Evolutionary conservation across 2,113 vertebrate genomes (phyloP).

Genomic region (Danionella cerebrum): DNA sequence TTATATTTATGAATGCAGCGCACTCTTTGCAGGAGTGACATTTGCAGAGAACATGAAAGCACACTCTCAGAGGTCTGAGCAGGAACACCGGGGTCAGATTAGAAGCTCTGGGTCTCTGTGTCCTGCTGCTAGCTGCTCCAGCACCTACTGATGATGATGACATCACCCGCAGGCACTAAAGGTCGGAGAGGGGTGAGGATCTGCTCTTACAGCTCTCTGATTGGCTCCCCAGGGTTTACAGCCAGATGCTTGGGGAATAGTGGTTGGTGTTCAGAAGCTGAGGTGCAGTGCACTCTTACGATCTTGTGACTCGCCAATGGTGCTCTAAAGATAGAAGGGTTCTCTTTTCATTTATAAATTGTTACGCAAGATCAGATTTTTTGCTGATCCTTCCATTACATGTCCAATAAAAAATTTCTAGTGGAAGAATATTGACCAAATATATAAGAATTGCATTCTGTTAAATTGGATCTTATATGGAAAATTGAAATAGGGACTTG

Average conservation of each 20-base stretch:
- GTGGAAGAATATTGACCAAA: too few relatives aligned
- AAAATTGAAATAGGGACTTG: too few relatives aligned
- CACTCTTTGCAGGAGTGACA: conserved; percentile 25
- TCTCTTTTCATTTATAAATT: neutral
- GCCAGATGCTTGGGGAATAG: conserved; percentile 4
- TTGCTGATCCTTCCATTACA: neutral
- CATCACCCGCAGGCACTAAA: conserved; percentile 31
- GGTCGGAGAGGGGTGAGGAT: conserved; percentile 46
- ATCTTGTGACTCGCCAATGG: neutral
- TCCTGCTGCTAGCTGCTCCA: conserved; percentile 24
- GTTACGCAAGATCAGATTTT: neutral
- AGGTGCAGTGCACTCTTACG: neutral
- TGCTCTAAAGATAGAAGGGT: neutral
- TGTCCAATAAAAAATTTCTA: too few relatives aligned
- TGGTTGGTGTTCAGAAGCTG: neutral
- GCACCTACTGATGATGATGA: conserved; percentile 35
- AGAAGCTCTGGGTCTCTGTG: conserved; percentile 16
- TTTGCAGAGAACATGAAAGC: conserved; percentile 38
- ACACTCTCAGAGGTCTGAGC: conserved; percentile 2
- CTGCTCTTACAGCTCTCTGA: conserved; percentile 27
- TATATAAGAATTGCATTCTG: too few relatives aligned
- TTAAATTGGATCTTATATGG: too few relatives aligned
- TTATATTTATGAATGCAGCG: conserved; percentile 3
- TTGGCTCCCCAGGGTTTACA: conserved; percentile 25
- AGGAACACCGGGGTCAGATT: conserved; percentile 37